These are phyloP conservation scores for Linhomoeus sp. DNA, from an alignment of 2,888 invertebrate species.

Conservation along the genomic window DNA sequence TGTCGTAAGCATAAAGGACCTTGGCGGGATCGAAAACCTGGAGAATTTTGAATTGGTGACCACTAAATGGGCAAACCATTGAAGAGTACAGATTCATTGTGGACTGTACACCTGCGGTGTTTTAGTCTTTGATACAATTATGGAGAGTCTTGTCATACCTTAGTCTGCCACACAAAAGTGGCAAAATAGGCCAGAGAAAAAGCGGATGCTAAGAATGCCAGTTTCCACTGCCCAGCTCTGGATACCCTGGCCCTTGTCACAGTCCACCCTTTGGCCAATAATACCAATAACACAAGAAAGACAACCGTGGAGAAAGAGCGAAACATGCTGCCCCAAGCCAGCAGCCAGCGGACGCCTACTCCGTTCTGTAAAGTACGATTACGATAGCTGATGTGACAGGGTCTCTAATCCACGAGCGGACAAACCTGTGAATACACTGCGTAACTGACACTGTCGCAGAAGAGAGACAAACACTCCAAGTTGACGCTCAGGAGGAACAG, in stretches of 20 bases:
- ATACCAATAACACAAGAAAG: conserved; percentile 53
- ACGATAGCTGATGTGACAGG: too few species aligned
- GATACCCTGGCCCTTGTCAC: not conserved
- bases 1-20: conserved; percentile 72
- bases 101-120: too few species aligned
- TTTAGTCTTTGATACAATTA: too few species aligned
- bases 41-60: too few species aligned
- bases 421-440: too few species aligned
- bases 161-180: conserved; percentile 11
- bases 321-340: conserved; percentile 45
- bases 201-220: too few species aligned
- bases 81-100: too few species aligned
- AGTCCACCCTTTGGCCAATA: conserved; percentile 62
- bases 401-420: too few species aligned
- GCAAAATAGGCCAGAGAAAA: too few species aligned
- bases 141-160: conserved; percentile 10
- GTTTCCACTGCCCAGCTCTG: too few species aligned
- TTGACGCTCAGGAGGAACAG: conserved; percentile 51
- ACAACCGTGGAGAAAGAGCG: conserved; percentile 52
- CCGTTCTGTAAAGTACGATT: not conserved
- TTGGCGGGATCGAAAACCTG: conserved; percentile 73
- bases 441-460: conserved; percentile 47
- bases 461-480: conserved; percentile 45
- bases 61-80: too few species aligned
- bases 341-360: not conserved